Conservation (phyloP, 2,888 invertebrate species). For the Glyphotaelius pellucidus region DNA sequence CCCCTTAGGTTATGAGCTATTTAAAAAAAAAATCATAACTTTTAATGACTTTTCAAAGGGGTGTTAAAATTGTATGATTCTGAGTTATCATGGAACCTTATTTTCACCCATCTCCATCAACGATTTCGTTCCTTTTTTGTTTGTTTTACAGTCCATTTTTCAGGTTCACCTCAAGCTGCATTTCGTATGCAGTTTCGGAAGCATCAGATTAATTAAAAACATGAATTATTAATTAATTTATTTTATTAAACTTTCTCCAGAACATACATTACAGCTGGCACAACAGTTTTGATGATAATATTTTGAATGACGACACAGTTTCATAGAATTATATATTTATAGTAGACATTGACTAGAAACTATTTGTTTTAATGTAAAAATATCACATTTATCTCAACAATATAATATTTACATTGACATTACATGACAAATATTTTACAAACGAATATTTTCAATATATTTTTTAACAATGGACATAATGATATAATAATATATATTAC, state of each 20-base stretch:
- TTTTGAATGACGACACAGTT: slow-evolving; percentile 8
- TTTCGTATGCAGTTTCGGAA: no score
- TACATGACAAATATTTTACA: not conserved
- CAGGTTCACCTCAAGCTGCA: no score
- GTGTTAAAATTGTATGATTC: no score
- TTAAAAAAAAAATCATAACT: no score
- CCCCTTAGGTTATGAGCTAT: no score
- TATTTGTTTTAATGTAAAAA: slow-evolving; percentile 59
- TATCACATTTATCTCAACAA: slow-evolving; percentile 54
- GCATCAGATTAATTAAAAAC: not conserved
- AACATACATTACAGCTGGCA: not conserved
- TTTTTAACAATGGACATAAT: slow-evolving; percentile 20
- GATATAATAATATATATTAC: slow-evolving; percentile 17
- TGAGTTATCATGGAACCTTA: no score
- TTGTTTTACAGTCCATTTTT: no score
- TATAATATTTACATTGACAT: slow-evolving; percentile 39
- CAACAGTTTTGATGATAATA: slow-evolving; percentile 4
- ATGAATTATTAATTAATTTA: not conserved
- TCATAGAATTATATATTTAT: not conserved
- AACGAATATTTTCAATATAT: slow-evolving; percentile 30
- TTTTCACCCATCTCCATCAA: no score
- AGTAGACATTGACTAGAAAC: slow-evolving; percentile 36
- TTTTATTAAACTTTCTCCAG: not conserved
- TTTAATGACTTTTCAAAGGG: no score
- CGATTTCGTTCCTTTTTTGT: no score